phyloP scores from a whole-genome alignment of 2,113 vertebrate species.

The Tonatia bakeri region DNA sequence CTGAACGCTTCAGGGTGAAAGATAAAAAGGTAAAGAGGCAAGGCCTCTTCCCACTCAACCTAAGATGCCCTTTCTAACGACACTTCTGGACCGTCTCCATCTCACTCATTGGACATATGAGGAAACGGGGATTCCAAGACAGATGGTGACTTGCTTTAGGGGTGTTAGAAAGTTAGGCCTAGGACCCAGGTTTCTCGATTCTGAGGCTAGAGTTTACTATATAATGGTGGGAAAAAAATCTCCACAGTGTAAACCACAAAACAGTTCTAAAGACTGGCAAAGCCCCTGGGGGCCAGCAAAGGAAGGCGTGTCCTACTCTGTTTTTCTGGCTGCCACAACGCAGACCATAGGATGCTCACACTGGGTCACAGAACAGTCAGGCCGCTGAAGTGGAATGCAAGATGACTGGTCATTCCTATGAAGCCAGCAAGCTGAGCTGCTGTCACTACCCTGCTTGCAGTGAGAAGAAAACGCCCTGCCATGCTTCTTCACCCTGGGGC shows the following conservation, averaged over 20 bases:
- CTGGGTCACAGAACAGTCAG: background rate
- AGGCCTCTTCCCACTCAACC: background rate
- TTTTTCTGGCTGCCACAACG: background rate
- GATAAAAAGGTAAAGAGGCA: constrained; percentile 4
- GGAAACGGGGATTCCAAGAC: background rate
- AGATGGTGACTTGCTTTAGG: background rate
- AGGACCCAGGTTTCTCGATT: background rate
- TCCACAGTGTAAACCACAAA: background rate
- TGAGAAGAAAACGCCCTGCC: background rate
- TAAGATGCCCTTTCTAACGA: background rate
- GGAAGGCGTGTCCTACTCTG: background rate
- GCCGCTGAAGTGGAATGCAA: background rate
- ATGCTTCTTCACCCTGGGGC: background rate
- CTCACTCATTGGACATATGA: background rate
- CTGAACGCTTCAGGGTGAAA: background rate
- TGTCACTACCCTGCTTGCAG: background rate
- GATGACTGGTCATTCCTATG: too few species aligned
- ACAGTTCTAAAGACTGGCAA: background rate
- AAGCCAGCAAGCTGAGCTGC: background rate
- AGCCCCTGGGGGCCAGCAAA: background rate
- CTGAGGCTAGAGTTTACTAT: background rate
- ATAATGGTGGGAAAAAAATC: background rate
- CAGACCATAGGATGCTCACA: background rate
- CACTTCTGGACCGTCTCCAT: background rate
- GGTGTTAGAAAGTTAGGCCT: background rate